Evolutionary conservation across 2,888 invertebrate species (phyloP).

Genomic region (Sinodicranocentrus sp.): DNA sequence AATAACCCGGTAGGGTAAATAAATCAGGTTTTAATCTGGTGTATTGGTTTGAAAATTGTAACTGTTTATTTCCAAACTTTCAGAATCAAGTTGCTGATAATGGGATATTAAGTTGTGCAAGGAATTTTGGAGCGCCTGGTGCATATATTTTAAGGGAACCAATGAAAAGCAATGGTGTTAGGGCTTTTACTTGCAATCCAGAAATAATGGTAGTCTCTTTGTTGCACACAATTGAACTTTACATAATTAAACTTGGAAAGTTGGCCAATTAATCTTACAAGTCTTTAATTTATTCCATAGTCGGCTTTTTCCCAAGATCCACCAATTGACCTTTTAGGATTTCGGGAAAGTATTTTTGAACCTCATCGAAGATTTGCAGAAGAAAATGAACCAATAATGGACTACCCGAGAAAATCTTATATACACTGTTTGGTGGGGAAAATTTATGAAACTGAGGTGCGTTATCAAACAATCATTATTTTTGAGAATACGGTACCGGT

Average conservation of each 20-base stretch:
- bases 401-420: slow-evolving; percentile 24
- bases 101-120: slow-evolving; percentile 27
- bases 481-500: too few species aligned
- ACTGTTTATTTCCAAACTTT: background rate
- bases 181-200: slow-evolving; percentile 23
- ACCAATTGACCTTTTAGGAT: background rate
- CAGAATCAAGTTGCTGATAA: slow-evolving; percentile 20
- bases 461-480: background rate
- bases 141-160: background rate
- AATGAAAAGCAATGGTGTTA: slow-evolving; percentile 10
- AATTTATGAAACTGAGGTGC: slow-evolving; percentile 31
- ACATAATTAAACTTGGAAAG: too few species aligned
- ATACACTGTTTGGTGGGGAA: slow-evolving; percentile 28
- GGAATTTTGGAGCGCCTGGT: slow-evolving; percentile 25
- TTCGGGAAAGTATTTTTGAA: background rate
- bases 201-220: slow-evolving; percentile 12
- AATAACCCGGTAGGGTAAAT: slow-evolving; percentile 8
- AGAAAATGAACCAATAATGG: background rate
- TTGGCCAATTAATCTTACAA: too few species aligned
- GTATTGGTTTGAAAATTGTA: background rate
- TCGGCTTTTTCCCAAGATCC: background rate
- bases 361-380: slow-evolving; percentile 2
- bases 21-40: background rate
- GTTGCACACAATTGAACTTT: background rate
- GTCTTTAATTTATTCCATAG: too few species aligned